A percentile compares a stretch with the other conserved stretches of the same genome.
Conservation (phyloP, 2,113 vertebrate genomes). For the Erpornis zantholeuca region DNA sequence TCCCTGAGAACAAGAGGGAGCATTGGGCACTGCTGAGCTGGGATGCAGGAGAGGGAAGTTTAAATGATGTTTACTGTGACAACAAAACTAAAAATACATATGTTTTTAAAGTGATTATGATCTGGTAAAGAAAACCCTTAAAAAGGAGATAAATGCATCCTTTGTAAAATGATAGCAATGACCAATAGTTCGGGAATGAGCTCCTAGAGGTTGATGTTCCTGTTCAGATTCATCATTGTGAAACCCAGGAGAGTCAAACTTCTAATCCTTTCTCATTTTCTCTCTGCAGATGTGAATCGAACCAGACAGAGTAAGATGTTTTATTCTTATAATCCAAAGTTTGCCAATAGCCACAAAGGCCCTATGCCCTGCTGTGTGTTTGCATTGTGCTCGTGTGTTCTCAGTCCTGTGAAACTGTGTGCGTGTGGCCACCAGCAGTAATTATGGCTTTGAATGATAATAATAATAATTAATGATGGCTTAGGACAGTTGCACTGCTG, state of each 20-base stretch:
- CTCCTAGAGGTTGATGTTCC: background rate
- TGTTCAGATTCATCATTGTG: background rate
- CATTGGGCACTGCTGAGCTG: background rate
- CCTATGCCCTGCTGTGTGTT: background rate
- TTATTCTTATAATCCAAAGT: conserved; percentile 12
- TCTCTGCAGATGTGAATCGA: conserved; percentile 52
- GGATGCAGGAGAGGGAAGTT: background rate
- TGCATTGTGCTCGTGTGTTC: background rate
- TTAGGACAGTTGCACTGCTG: background rate
- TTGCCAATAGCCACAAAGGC: background rate
- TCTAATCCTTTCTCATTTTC: conserved; percentile 27
- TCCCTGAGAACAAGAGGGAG: background rate
- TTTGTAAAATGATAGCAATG: background rate
- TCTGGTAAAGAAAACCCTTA: background rate
- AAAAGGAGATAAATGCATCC: background rate
- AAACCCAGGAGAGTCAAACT: background rate
- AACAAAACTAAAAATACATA: background rate
- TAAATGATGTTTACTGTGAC: background rate
- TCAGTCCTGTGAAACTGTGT: background rate
- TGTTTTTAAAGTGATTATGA: background rate
- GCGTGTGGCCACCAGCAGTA: background rate
- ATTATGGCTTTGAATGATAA: background rate
- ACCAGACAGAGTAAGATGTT: conserved; percentile 64
- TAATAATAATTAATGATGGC: background rate
- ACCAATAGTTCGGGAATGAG: background rate